Evolutionary conservation across 2,888 invertebrate species (phyloP).

Genomic region (Gortyna flavago): DNA sequence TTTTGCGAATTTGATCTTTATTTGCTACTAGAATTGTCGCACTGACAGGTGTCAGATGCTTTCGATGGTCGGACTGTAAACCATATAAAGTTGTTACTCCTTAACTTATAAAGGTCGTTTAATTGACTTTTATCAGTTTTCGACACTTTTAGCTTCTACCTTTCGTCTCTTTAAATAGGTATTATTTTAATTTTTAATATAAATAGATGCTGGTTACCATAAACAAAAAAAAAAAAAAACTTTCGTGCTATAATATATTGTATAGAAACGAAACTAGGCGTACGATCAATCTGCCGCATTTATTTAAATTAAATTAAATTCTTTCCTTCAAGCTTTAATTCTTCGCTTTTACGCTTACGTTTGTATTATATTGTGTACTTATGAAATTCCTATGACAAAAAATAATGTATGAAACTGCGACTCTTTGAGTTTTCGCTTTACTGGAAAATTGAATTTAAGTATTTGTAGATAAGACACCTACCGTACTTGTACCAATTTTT

Average conservation of each 20-base stretch:
- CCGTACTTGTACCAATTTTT: not conserved
- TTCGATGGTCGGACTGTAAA: no score
- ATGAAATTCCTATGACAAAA: not conserved
- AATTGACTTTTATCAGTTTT: no score
- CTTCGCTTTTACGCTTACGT: conserved; percentile 36
- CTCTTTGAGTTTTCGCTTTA: not conserved
- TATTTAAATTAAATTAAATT: conserved; percentile 2
- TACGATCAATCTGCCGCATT: not conserved
- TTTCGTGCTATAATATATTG: no score
- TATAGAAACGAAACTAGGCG: no score
- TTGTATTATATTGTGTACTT: conserved; percentile 24
- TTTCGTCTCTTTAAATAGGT: not conserved
- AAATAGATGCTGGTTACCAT: not conserved
- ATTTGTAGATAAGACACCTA: not conserved
- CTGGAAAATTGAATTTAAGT: not conserved
- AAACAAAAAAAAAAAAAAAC: no score
- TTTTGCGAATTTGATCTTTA: no score
- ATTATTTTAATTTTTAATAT: not conserved
- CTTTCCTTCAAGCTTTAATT: conserved; percentile 33
- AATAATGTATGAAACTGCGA: not conserved
- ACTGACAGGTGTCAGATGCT: no score
- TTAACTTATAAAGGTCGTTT: no score
- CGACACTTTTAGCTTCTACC: not conserved
- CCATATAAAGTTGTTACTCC: no score
- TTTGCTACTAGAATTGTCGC: no score